Base-by-base conservation (phyloP, 2,888 invertebrate genomes). In the Tromatobia lineatoria region DNA sequence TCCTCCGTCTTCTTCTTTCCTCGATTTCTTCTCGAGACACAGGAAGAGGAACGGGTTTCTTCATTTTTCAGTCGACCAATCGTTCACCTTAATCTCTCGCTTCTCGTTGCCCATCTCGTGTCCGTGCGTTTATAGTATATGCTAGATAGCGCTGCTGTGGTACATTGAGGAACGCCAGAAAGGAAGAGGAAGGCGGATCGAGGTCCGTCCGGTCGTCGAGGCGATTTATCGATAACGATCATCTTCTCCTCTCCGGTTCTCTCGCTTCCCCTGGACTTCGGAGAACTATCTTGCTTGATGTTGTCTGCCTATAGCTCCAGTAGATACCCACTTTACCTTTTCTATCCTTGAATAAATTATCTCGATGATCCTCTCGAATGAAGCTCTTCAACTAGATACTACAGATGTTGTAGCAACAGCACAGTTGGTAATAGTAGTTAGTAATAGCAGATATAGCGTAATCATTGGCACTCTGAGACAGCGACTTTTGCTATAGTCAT, bases 11-110 rank as follows among this genome's bases (percentile, higher is more conserved):
- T 59, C 34, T 38, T 50, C 25, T 57, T 50, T 47, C 54, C 57
- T 73, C 66, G 20, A 66, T 77, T 77, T 50, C 70, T 70, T 57
- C 81, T 81, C 66, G 64, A 75, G 74, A 87, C 87, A 89, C 90
- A 91, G 91, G 91, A 91, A 91, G 90, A 90, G 89, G 90, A 91
- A 91, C 91, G 89, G 91, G 91, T 91, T 91, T 90, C 90, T 89
- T 87, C 88, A 89, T 91, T 91, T 91, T 91, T 91, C 90, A 87
- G 81, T 77, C 70, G 83, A 87, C 89, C 90, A 91, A 91, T 91
- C 91, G 90, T 88, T 88, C 87, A 88, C 90, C 89, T 90, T 89
- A 90, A 91, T 90, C 90, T 88, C 87, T 76, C 78, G 70, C 50
- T 83, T 83, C 80, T 70, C 73, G 73, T 70, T 73, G 80, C 34